A percentile compares a stretch with the other conserved stretches of the same genome.
These are phyloP conservation scores for Hoplias malabaricus DNA, from an alignment of 2,113 vertebrate genomes.

Conservation along the genomic window DNA sequence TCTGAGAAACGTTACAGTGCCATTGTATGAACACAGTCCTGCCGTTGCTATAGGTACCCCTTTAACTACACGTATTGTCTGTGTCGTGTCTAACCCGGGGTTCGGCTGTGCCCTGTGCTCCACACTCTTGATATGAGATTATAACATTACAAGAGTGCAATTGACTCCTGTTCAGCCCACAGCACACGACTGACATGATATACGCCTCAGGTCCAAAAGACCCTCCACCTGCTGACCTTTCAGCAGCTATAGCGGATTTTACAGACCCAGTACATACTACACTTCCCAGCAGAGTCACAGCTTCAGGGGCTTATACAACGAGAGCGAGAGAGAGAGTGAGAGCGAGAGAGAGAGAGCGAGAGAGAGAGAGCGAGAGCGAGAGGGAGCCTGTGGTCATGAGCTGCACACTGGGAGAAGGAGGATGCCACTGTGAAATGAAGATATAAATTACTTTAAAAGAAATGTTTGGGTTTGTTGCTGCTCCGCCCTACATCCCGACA, in stretches of 20 bases:
- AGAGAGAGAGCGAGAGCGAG: not conserved
- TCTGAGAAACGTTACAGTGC: no score
- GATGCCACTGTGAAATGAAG: not conserved
- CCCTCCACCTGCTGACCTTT: not conserved
- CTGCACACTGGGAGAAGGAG: not conserved
- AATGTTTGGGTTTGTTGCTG: not conserved
- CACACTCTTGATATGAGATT: not conserved
- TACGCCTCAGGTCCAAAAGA: not conserved
- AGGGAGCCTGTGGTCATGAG: not conserved
- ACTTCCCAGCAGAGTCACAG: not conserved
- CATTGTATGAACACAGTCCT: no score
- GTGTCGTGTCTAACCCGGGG: no score
- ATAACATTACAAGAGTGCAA: not conserved
- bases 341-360: not conserved
- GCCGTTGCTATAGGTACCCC: no score
- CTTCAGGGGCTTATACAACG: not conserved
- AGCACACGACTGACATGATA: not conserved
- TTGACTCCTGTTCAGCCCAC: not conserved
- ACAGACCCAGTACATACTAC: not conserved
- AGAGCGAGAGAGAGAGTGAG: not conserved
- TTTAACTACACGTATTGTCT: no score
- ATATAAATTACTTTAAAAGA: constrained; percentile 1
- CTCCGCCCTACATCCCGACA: constrained; percentile 26
- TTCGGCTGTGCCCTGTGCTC: no score
- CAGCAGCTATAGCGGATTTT: not conserved